Conservation (phyloP, 2,888 invertebrate species). For the Lithophane ornitopus region DNA sequence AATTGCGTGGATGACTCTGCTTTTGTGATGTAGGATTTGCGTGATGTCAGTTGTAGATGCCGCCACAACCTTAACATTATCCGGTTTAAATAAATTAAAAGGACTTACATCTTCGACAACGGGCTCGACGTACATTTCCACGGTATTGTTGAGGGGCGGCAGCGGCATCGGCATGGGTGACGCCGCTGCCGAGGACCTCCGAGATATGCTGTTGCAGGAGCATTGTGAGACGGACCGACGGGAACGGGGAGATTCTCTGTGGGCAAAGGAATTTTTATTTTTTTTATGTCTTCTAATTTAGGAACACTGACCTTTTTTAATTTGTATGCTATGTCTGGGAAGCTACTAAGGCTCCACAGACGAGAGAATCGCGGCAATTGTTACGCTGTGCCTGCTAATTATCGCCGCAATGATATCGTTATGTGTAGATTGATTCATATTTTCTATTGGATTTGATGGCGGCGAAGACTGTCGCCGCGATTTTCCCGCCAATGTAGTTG, state of each 20-base stretch:
- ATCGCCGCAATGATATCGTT: too few species aligned
- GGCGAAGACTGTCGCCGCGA: too few species aligned
- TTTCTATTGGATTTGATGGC: too few species aligned
- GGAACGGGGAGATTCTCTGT: conserved; percentile 89
- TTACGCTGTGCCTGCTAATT: too few species aligned
- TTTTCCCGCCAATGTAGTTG: too few species aligned
- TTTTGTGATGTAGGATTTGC: not conserved
- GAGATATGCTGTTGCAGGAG: conserved; percentile 86
- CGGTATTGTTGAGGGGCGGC: conserved; percentile 89
- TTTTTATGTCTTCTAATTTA: not conserved
- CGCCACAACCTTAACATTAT: not conserved
- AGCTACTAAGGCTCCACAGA: not conserved
- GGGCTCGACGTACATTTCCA: conserved; percentile 89
- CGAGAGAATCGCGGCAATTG: too few species aligned
- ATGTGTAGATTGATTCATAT: too few species aligned
- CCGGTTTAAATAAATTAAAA: not conserved
- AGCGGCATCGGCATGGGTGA: conserved; percentile 81
- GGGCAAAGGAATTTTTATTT: conserved; percentile 57
- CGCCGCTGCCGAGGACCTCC: conserved; percentile 85
- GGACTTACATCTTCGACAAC: conserved; percentile 89
- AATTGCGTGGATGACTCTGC: not conserved
- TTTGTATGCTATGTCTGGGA: too few species aligned
- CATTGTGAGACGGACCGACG: conserved; percentile 89
- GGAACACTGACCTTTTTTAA: not conserved
- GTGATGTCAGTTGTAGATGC: not conserved